Conservation (phyloP, 2,888 invertebrate genomes). For the Disparrhopalites patrizii region DNA sequence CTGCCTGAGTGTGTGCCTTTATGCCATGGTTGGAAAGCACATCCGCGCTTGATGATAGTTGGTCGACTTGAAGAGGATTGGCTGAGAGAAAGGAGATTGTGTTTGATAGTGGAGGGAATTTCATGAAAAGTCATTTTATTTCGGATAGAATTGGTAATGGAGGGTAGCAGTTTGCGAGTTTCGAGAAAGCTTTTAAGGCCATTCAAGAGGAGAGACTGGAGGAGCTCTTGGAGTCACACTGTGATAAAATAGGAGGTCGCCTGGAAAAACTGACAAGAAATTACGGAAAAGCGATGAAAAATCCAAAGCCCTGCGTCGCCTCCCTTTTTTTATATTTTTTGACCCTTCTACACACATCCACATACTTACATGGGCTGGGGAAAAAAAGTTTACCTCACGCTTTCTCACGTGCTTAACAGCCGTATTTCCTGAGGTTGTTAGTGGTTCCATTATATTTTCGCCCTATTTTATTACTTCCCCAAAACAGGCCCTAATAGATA, state of each 20-base stretch:
- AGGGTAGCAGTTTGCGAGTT: slow-evolving; percentile 35
- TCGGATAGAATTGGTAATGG: slow-evolving; percentile 37
- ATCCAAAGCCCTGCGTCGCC: background rate
- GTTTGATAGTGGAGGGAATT: slow-evolving; percentile 26
- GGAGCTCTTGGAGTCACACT: slow-evolving; percentile 23
- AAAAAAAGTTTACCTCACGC: background rate
- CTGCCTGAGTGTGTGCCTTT: background rate
- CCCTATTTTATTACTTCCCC: too few relatives aligned
- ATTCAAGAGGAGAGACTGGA: slow-evolving; percentile 41
- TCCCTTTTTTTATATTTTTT: background rate
- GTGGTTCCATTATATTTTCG: too few relatives aligned
- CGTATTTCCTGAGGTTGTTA: too few relatives aligned
- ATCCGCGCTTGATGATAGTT: background rate
- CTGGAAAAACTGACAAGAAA: slow-evolving; percentile 13
- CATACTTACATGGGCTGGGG: too few relatives aligned
- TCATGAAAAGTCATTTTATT: slow-evolving; percentile 36
- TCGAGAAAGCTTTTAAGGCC: slow-evolving; percentile 40
- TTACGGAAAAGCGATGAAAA: slow-evolving; percentile 17
- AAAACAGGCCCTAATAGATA: too few relatives aligned
- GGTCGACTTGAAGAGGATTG: slow-evolving; percentile 12
- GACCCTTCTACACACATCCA: too few relatives aligned
- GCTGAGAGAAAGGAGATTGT: slow-evolving; percentile 22
- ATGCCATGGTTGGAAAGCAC: too few relatives aligned
- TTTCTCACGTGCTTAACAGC: too few relatives aligned
- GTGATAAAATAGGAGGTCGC: slow-evolving; percentile 29